A percentile compares a stretch with the other conserved stretches of the same genome.
Conservation (phyloP, 35 echinoderm and acorn worm species). For the Lytechinus pictus region DNA sequence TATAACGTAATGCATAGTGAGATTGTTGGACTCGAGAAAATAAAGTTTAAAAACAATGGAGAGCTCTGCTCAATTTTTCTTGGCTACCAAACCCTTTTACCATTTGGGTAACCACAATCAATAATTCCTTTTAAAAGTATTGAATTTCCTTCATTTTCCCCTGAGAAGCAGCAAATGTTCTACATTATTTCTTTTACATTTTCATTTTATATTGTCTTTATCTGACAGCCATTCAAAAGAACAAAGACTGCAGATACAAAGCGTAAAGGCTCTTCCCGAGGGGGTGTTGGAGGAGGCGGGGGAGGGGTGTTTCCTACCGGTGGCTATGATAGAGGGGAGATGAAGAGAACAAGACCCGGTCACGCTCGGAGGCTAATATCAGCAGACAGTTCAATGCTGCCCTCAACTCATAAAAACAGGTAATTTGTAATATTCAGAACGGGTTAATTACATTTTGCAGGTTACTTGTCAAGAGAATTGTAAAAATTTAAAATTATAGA, state of each 20-base stretch:
- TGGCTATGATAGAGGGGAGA: not conserved
- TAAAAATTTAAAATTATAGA: no score
- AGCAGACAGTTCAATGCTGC: slow-evolving; percentile 45
- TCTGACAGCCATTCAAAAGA: slow-evolving; percentile 43
- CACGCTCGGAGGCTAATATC: slow-evolving; percentile 42
- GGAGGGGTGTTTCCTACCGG: not conserved
- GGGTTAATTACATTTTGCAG: not conserved
- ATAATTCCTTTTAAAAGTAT: no score
- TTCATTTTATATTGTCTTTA: not conserved
- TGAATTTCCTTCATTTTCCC: no score
- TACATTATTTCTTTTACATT: not conserved
- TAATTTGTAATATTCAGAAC: not conserved
- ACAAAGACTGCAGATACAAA: slow-evolving; percentile 14
- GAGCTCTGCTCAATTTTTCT: no score
- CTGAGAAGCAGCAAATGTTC: not conserved
- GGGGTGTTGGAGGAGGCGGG: not conserved
- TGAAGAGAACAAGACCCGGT: slow-evolving; percentile 3
- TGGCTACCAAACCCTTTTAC: no score
- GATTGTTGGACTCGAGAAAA: no score
- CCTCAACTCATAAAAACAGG: slow-evolving; percentile 15
- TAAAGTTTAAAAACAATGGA: no score
- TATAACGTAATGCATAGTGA: no score
- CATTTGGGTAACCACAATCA: no score
- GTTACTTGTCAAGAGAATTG: no score
- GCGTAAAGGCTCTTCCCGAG: not conserved